Percentiles rank a stretch among this genome's conserved stretches.
These are phyloP conservation scores for Drosophila nr. fundita DNA, from an alignment of 2,888 invertebrate genomes.

Conservation along the genomic window DNA sequence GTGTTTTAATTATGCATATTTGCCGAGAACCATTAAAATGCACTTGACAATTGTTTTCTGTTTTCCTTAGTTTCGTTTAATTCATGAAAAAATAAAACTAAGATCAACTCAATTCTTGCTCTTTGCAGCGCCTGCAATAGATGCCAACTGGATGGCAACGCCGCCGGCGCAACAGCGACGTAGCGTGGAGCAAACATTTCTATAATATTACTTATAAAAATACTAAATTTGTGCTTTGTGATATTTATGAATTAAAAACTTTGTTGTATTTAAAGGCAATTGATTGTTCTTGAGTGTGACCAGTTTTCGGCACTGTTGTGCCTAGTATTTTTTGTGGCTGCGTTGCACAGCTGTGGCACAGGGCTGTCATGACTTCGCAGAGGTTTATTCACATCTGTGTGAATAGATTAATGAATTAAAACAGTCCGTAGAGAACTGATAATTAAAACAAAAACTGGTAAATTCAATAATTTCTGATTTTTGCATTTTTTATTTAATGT, in stretches of 20 bases:
- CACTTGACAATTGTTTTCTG: slow-evolving; percentile 20
- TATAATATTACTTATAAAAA: slow-evolving; percentile 28
- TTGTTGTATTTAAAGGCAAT: slow-evolving; percentile 29
- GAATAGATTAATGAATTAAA: slow-evolving; percentile 49
- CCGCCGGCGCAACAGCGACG: background rate
- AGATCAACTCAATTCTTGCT: slow-evolving; percentile 24
- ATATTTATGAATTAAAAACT: slow-evolving; percentile 64
- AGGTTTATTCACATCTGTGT: background rate
- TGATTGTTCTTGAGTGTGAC: slow-evolving; percentile 29
- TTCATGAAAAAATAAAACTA: background rate
- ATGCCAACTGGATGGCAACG: slow-evolving; percentile 5
- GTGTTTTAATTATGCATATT: slow-evolving; percentile 27
- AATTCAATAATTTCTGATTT: background rate
- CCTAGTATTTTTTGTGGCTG: slow-evolving; percentile 22
- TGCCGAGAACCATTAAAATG: slow-evolving; percentile 14
- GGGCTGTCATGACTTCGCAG: slow-evolving; percentile 45
- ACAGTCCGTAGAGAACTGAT: background rate
- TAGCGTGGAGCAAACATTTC: slow-evolving; percentile 27
- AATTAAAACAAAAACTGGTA: background rate
- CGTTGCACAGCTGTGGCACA: slow-evolving; percentile 47
- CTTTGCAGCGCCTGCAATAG: slow-evolving; percentile 71
- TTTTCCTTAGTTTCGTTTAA: slow-evolving; percentile 5
- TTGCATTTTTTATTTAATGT: background rate
- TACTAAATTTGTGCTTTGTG: slow-evolving; percentile 51
- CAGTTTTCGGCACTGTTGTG: background rate